Percentiles rank a stretch among this genome's conserved stretches.
phyloP scores from a whole-genome alignment of 2,888 invertebrate species.

The Cheilosia grossa region DNA sequence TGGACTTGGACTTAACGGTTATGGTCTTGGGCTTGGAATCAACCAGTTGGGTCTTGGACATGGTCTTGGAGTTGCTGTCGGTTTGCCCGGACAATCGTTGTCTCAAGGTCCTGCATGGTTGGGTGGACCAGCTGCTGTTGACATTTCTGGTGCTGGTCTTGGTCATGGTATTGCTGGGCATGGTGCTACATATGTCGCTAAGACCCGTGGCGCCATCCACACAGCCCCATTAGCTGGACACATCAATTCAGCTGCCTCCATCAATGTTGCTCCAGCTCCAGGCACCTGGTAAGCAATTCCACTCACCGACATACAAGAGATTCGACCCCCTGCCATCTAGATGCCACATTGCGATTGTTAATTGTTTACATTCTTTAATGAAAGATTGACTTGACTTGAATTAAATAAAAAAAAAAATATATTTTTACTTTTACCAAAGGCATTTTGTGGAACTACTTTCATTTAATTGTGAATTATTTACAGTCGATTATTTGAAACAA shows the following conservation, averaged over 20 bases:
- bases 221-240: conserved; percentile 80
- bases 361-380: background rate
- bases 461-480: no score
- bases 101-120: conserved; percentile 63
- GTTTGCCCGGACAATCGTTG: conserved; percentile 35
- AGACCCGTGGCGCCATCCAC: conserved; percentile 80
- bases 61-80: conserved; percentile 22
- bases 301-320: background rate
- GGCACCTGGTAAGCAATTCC: conserved; percentile 76
- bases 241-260: conserved; percentile 79
- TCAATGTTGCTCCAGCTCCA: conserved; percentile 80
- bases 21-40: conserved; percentile 67
- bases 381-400: background rate
- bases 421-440: background rate
- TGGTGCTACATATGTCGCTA: conserved; percentile 80
- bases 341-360: background rate
- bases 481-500: no score
- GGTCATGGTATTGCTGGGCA: conserved; percentile 81
- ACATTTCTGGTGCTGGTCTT: conserved; percentile 76
- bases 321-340: background rate
- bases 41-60: conserved; percentile 71
- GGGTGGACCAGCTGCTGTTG: conserved; percentile 50
- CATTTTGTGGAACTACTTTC: no score
- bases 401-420: background rate
- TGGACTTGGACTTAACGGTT: conserved; percentile 70